phyloP scores from a whole-genome alignment of 2,888 invertebrate species.

The Litoditis marina region DNA sequence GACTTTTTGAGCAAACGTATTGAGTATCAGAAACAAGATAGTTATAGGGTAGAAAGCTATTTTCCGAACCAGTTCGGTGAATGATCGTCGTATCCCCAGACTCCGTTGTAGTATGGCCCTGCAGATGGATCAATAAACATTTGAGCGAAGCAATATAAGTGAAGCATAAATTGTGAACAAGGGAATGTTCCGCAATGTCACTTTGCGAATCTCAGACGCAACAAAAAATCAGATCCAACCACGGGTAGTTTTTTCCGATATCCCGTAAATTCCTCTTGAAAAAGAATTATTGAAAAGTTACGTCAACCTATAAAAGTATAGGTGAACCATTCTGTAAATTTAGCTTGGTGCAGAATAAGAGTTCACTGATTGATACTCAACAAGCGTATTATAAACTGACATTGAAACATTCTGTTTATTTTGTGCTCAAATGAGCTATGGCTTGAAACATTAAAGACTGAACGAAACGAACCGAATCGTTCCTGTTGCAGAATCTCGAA shows the following conservation, averaged over 20 bases:
- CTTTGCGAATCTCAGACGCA: too few species aligned
- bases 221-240: too few species aligned
- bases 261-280: too few species aligned
- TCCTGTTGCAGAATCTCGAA: slow-evolving; percentile 52
- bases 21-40: neutral
- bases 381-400: neutral
- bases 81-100: slow-evolving; percentile 54
- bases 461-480: slow-evolving; percentile 39
- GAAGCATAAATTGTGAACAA: too few species aligned
- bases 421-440: neutral
- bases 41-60: neutral
- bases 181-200: too few species aligned
- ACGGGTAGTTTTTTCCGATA: too few species aligned
- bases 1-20: neutral
- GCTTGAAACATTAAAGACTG: neutral
- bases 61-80: slow-evolving; percentile 50
- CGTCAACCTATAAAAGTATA: too few species aligned
- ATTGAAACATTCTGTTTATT: neutral
- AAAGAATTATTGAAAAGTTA: too few species aligned
- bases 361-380: neutral
- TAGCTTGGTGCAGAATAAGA: too few species aligned
- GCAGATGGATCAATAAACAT: too few species aligned
- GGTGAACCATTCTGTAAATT: too few species aligned
- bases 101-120: slow-evolving; percentile 55
- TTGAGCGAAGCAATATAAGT: too few species aligned